phyloP scores from a whole-genome alignment of 2,888 invertebrate species.

The Coecobrya sp. region DNA sequence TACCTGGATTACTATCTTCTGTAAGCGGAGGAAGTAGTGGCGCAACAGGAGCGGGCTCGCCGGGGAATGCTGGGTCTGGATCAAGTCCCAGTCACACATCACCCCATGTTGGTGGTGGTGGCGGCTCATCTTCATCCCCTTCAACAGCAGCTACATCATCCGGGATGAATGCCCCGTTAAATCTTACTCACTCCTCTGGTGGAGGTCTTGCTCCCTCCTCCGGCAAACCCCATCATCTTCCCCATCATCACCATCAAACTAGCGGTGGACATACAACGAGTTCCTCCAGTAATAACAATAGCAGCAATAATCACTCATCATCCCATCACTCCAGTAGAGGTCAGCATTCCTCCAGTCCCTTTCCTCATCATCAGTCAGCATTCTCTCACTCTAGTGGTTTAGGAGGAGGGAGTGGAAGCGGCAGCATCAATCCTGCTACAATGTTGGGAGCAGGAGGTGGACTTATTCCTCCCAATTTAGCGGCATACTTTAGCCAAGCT shows the following conservation, averaged over 20 bases:
- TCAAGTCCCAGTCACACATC: conserved; percentile 79
- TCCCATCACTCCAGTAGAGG: conserved; percentile 67
- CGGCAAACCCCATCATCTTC: conserved; percentile 73
- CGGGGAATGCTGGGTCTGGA: conserved; percentile 64
- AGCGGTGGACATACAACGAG: conserved; percentile 33
- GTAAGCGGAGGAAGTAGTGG: conserved; percentile 67
- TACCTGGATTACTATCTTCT: conserved; percentile 89
- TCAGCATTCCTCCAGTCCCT: conserved; percentile 75
- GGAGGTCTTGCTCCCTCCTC: conserved; percentile 11
- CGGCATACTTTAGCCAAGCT: conserved; percentile 70
- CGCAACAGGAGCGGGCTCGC: conserved; percentile 35
- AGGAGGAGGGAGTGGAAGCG: conserved; percentile 30
- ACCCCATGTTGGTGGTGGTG: conserved; percentile 68
- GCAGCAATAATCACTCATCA: conserved; percentile 55
- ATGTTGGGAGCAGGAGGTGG: conserved; percentile 64
- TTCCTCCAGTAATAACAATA: conserved; percentile 33
- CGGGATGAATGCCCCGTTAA: conserved; percentile 83
- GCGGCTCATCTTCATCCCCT: conserved; percentile 73
- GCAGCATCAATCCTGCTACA: conserved; percentile 64
- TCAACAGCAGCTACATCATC: conserved; percentile 64
- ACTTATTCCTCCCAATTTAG: conserved; percentile 73
- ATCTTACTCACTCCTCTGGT: conserved; percentile 83
- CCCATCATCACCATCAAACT: conserved; percentile 40
- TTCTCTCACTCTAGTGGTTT: conserved; percentile 71
- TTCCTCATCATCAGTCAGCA: conserved; percentile 68